Evolutionary conservation across 35 echinoderm and acorn worm genomes (phyloP).

Genomic region (Stichopus chloronotus): DNA sequence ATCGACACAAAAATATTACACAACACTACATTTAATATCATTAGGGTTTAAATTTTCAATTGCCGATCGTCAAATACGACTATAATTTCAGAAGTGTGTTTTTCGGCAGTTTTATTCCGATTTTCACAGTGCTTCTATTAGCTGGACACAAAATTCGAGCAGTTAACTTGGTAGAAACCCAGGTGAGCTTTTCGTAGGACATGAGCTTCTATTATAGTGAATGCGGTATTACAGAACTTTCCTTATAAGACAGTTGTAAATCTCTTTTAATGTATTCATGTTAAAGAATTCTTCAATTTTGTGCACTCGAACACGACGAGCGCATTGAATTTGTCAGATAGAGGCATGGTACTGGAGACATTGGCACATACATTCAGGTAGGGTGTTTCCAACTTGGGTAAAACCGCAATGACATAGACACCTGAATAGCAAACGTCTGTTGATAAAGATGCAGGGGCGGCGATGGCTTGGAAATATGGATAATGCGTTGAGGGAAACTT

Average conservation of each 20-base stretch:
- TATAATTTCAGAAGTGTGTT: not conserved
- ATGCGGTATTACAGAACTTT: not conserved
- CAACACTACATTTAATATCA: not conserved
- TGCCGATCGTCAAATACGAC: not conserved
- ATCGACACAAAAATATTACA: not conserved
- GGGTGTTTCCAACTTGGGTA: constrained; percentile 2
- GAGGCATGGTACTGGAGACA: not conserved
- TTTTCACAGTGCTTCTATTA: constrained; percentile 15
- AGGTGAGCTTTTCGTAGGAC: not conserved
- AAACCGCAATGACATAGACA: not conserved
- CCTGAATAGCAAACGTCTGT: too few species aligned
- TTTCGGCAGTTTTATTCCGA: not conserved
- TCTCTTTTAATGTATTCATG: constrained; percentile 15
- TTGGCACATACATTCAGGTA: not conserved
- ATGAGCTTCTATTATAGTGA: not conserved
- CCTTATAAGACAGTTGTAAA: not conserved
- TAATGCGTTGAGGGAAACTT: not conserved
- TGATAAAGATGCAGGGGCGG: not conserved
- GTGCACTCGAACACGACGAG: not conserved
- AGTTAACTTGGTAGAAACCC: not conserved
- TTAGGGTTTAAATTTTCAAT: not conserved
- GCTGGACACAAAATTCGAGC: constrained; percentile 1
- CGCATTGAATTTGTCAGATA: constrained; percentile 15
- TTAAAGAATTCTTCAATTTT: constrained; percentile 9
- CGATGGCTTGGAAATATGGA: not conserved